Conservation (phyloP, 2,113 vertebrate species). For the Sminthopsis crassicaudata region DNA sequence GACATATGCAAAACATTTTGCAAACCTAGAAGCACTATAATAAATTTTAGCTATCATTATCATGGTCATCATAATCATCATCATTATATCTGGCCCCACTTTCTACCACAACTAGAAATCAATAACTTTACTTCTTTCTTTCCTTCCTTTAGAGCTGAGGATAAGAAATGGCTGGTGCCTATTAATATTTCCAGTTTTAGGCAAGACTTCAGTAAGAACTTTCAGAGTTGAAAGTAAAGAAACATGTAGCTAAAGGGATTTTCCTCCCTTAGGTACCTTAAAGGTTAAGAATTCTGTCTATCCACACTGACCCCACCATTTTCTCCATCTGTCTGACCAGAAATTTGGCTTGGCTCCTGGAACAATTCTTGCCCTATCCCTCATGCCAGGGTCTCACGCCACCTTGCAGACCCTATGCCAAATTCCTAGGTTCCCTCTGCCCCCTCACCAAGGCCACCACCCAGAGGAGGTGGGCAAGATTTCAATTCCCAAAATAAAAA, state of each 20-base stretch:
- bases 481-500: slow-evolving; percentile 79
- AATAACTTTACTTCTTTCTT: background rate
- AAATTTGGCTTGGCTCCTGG: slow-evolving; percentile 9
- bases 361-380: background rate
- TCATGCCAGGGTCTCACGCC: slow-evolving; percentile 34
- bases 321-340: background rate
- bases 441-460: slow-evolving; percentile 60
- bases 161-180: slow-evolving; percentile 25
- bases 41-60: background rate
- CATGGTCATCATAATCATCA: background rate
- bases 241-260: background rate
- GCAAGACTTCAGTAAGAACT: slow-evolving; percentile 37
- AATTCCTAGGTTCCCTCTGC: slow-evolving; percentile 25
- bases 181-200: slow-evolving; percentile 20
- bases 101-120: background rate
- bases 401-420: slow-evolving; percentile 44
- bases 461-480: slow-evolving; percentile 59
- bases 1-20: background rate
- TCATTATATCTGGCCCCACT: background rate
- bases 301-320: background rate
- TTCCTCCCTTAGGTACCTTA: background rate
- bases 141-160: background rate
- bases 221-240: background rate
- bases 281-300: background rate
- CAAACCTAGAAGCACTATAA: background rate